Base-by-base conservation (phyloP, 2,888 invertebrate species). In the Augiades crinisus region DNA sequence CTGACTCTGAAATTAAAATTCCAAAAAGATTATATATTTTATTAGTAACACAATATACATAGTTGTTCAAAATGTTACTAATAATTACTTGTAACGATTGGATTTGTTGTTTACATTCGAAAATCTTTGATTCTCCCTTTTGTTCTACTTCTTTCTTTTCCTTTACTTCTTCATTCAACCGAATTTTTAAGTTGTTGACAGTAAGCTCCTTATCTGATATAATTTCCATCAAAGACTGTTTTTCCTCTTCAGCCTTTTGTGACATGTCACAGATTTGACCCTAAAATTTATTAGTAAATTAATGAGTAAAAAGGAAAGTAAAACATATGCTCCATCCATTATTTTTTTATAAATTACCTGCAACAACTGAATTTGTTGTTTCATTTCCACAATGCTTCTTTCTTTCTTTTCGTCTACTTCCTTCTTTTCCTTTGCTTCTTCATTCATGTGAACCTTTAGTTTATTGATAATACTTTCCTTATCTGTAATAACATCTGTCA, bases 141-240 rank as follows among this genome's bases (percentile, higher is more conserved):
- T n/a, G n/a, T n/a, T n/a, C n/a, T n/a, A n/a, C n/a, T 5, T 27
- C 27, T 27, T 77, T 78, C 58, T 78, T 81, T 16, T 75, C 72
- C 51, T 84, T 78, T 45, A 82, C 74, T 62, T 81, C 80, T 59
- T 83, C 81, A 59, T 81, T 79, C 12, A 87, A 72, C 5, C 73
- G 74, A 57, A 80, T 81, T 71, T 78, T 84, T 4, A 87, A 64
- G 58, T 73, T 68, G 4, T 70, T 68, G 45, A 84, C 75, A 1
- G 76, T 74, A 38, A 64, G 68, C 43, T 86, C 83, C 57, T 66
- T 78, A 22, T 79, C 78, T 8, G 69, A 66, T 33, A 84, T 53
- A 2, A 62, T 63, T 46, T 57, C 62, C 60, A 73, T 63, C 2
- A 71, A 64, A 2, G 68, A 53, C 8, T 60, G 55, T 56, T 70